phyloP scores from a whole-genome alignment of 2,797 vertebrate genomes.

The Kryptopterus vitreolus region DNA sequence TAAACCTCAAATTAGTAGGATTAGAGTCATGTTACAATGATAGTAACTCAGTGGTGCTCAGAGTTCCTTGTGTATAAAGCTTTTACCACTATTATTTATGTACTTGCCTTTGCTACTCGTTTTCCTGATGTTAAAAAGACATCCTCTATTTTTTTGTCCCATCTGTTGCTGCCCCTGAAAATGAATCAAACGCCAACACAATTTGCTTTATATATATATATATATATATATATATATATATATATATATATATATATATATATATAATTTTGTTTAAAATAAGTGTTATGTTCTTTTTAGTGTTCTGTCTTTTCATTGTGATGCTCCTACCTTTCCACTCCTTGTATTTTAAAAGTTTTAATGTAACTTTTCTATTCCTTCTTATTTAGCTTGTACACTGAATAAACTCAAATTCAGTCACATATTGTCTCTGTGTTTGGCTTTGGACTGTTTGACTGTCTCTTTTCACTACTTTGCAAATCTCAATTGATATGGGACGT shows the following conservation, averaged over 20 bases:
- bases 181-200: slow-evolving; percentile 32
- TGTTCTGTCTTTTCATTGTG: slow-evolving; percentile 53
- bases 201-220: slow-evolving; percentile 62
- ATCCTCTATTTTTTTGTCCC: slow-evolving; percentile 22
- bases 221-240: slow-evolving; percentile 50
- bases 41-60: slow-evolving; percentile 27
- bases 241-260: slow-evolving; percentile 53
- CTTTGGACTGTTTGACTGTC: neutral
- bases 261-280: slow-evolving; percentile 60
- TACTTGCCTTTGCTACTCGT: neutral
- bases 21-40: slow-evolving; percentile 26
- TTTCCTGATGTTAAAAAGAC: neutral
- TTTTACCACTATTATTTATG: slow-evolving; percentile 9
- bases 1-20: slow-evolving; percentile 4
- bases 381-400: slow-evolving; percentile 55
- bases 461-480: neutral
- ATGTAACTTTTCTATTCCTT: slow-evolving; percentile 26
- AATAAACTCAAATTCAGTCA: slow-evolving; percentile 62
- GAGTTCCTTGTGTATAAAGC: neutral
- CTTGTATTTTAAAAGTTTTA: neutral
- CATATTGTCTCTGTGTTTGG: slow-evolving; percentile 8
- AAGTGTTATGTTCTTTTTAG: slow-evolving; percentile 52
- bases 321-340: slow-evolving; percentile 39
- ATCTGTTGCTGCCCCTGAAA: slow-evolving; percentile 58
- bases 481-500: too few relatives aligned